These are phyloP conservation scores for Petrocephalus zakoni DNA, from an alignment of 2,113 vertebrate species.

Conservation along the genomic window DNA sequence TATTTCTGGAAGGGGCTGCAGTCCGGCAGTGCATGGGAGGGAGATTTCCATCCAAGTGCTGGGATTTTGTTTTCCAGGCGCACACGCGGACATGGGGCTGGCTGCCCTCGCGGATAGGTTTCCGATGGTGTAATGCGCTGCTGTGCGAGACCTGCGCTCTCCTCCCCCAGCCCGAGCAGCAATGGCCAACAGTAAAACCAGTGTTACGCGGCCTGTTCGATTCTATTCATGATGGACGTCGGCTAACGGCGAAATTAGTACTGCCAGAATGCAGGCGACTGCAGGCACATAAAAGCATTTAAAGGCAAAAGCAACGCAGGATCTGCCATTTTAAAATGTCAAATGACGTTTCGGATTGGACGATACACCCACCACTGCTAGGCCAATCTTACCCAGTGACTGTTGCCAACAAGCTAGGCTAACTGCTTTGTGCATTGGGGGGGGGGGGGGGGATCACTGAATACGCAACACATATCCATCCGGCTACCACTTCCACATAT, in stretches of 20 bases:
- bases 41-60: not conserved
- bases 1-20: not conserved
- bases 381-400: too few relatives aligned
- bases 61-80: conserved; percentile 6
- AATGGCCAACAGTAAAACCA: not conserved
- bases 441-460: too few relatives aligned
- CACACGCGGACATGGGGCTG: conserved; percentile 19
- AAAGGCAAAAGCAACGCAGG: not conserved
- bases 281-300: not conserved
- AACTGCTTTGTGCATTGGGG: too few relatives aligned
- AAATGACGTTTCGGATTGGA: not conserved
- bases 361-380: not conserved
- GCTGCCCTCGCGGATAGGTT: conserved; percentile 23
- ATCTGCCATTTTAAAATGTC: not conserved
- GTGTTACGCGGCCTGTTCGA: not conserved
- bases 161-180: not conserved
- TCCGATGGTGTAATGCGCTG: conserved; percentile 20
- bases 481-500: not conserved
- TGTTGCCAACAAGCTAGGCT: not conserved
- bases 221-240: not conserved
- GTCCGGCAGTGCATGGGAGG: not conserved
- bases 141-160: not conserved
- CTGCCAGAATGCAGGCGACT: not conserved
- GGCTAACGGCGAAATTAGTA: not conserved
- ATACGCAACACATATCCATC: not conserved